phyloP scores from a whole-genome alignment of 2,888 invertebrate species.

The Ophonus ardosiacus region DNA sequence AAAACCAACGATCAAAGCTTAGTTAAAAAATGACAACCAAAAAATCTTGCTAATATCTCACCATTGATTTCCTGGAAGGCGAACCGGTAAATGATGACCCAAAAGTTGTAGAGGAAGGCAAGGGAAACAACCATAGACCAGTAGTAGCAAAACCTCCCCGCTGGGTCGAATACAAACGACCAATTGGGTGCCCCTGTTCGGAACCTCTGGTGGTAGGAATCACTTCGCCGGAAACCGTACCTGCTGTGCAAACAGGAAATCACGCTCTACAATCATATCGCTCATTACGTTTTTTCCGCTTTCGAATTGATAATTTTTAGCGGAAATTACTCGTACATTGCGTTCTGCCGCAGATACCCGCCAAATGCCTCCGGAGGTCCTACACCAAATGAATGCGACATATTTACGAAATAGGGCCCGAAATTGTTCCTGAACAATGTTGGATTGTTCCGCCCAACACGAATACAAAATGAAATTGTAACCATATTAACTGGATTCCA shows the following conservation, averaged over 20 bases:
- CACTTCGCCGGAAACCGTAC: slow-evolving; percentile 79
- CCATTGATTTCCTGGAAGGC: slow-evolving; percentile 98
- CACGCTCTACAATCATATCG: slow-evolving; percentile 58
- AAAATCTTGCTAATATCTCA: slow-evolving; percentile 68
- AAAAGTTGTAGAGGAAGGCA: slow-evolving; percentile 97
- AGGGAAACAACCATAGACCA: slow-evolving; percentile 98
- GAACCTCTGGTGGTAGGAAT: slow-evolving; percentile 81
- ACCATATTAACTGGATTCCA: slow-evolving; percentile 23
- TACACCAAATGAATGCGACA: slow-evolving; percentile 4
- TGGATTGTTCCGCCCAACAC: neutral
- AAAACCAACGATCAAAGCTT: too few relatives aligned
- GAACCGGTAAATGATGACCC: slow-evolving; percentile 99
- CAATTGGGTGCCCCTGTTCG: slow-evolving; percentile 86
- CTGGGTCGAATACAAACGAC: slow-evolving; percentile 99
- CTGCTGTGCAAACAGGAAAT: slow-evolving; percentile 69
- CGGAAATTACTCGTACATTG: slow-evolving; percentile 58
- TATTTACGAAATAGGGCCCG: neutral
- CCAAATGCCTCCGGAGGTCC: neutral
- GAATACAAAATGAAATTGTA: slow-evolving; percentile 32
- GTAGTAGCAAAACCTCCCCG: slow-evolving; percentile 96
- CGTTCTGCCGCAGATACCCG: slow-evolving; percentile 53
- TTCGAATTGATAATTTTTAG: slow-evolving; percentile 53
- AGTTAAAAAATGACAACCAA: too few relatives aligned
- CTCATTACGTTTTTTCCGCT: slow-evolving; percentile 51
- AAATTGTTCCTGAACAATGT: neutral